These are phyloP conservation scores for Aphidius ervi DNA, from an alignment of 1,140 invertebrate species.

Conservation along the genomic window DNA sequence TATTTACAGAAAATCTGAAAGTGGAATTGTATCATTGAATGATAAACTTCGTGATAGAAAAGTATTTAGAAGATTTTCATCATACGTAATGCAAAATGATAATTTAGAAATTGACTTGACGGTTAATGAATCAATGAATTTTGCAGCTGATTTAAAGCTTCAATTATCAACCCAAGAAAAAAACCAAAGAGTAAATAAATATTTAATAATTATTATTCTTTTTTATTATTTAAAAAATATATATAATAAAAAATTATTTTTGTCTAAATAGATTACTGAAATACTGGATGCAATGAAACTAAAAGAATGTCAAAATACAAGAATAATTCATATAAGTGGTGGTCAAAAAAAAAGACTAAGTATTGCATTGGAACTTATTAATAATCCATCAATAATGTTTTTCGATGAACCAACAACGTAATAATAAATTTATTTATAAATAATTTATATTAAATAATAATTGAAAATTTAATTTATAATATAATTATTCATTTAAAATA, in stretches of 20 bases:
- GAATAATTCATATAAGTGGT: conserved; percentile 73
- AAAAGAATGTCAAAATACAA: conserved; percentile 61
- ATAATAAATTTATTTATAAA: conserved; percentile 25
- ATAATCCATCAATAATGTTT: conserved; percentile 87
- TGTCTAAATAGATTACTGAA: conserved; percentile 58
- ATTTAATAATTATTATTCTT: background rate
- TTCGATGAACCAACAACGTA: conserved; percentile 93
- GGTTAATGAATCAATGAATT: conserved; percentile 79
- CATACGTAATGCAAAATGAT: conserved; percentile 91
- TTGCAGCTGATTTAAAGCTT: conserved; percentile 85
- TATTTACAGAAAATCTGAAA: conserved; percentile 51
- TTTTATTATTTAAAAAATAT: background rate
- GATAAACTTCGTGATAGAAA: conserved; percentile 66
- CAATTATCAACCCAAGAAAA: conserved; percentile 63
- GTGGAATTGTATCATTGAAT: conserved; percentile 61
- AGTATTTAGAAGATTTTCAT: conserved; percentile 77
- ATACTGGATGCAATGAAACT: conserved; percentile 70
- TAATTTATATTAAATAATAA: background rate
- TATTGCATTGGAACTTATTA: conserved; percentile 81
- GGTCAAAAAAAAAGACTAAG: conserved; percentile 84
- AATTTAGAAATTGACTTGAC: conserved; percentile 77
- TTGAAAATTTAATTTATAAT: conserved; percentile 2
- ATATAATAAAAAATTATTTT: conserved; percentile 1
- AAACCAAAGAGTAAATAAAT: conserved; percentile 60
- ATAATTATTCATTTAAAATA: conserved; percentile 38